A percentile compares a stretch with the other conserved stretches of the same genome.
Conservation (phyloP, 2,888 invertebrate genomes). For the Sphaeridia pumilis region DNA sequence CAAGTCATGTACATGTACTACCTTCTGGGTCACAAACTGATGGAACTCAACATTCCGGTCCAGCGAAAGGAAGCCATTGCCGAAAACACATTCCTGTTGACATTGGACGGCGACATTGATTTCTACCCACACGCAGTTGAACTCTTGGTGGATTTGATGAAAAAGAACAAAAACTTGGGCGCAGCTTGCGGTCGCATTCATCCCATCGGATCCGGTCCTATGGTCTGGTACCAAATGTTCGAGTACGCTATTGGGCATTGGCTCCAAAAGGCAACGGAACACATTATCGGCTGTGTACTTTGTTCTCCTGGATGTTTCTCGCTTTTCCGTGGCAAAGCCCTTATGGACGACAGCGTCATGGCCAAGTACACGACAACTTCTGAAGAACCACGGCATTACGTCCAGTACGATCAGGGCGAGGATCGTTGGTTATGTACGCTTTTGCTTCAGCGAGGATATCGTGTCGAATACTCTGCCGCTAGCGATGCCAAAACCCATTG, state of each 20-base stretch:
- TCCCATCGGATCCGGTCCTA: constrained; percentile 88
- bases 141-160: constrained; percentile 91
- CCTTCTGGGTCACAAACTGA: constrained; percentile 82
- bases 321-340: constrained; percentile 88
- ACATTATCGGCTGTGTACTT: constrained; percentile 98
- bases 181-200: constrained; percentile 98
- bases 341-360: constrained; percentile 99
- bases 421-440: constrained; percentile 98
- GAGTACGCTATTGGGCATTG: constrained; percentile 99
- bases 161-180: constrained; percentile 89
- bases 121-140: constrained; percentile 93
- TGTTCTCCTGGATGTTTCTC: constrained; percentile 98
- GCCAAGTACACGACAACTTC: constrained; percentile 83
- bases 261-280: constrained; percentile 99
- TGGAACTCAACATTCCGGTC: constrained; percentile 86
- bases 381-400: constrained; percentile 89
- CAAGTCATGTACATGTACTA: constrained; percentile 99
- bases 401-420: constrained; percentile 98
- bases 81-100: constrained; percentile 87
- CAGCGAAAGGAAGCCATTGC: constrained; percentile 89
- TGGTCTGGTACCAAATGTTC: constrained; percentile 99
- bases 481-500: constrained; percentile 98
- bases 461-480: constrained; percentile 98
- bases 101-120: constrained; percentile 95
- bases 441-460: constrained; percentile 87